phyloP scores from a whole-genome alignment of 2,113 vertebrate genomes.

The Melanostigma gelatinosum region DNA sequence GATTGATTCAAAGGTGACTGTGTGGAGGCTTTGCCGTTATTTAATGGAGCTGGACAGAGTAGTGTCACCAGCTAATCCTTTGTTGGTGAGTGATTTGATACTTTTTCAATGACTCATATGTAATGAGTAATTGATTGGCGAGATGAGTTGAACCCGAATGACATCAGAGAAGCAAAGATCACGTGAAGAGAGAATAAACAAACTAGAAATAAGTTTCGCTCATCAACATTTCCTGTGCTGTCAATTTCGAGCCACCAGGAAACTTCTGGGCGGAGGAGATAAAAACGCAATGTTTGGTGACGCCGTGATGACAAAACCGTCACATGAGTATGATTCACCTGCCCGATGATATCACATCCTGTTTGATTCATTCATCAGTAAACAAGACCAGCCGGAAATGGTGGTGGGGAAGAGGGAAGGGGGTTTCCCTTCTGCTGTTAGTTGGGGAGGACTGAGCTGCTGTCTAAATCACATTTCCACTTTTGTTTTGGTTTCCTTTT shows the following conservation, averaged over 20 bases:
- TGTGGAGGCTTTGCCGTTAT: background rate
- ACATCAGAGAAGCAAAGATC: background rate
- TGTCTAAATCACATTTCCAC: background rate
- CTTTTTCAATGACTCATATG: background rate
- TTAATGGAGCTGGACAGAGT: background rate
- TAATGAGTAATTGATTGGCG: background rate
- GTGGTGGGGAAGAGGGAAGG: background rate
- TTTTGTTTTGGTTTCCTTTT: conserved; percentile 35
- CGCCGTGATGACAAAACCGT: conserved; percentile 34
- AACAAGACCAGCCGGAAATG: conserved; percentile 73
- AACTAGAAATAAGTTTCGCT: conserved; percentile 1
- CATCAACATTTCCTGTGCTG: conserved; percentile 28
- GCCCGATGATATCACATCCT: conserved; percentile 73
- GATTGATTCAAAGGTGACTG: background rate
- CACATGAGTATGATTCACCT: conserved; percentile 68
- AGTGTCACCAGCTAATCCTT: background rate
- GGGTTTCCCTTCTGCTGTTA: conserved; percentile 49
- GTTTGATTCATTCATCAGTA: conserved; percentile 68
- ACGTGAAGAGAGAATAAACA: background rate
- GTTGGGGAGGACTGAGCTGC: background rate
- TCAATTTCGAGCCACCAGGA: conserved; percentile 12
- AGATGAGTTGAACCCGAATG: background rate
- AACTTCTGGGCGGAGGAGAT: conserved; percentile 37
- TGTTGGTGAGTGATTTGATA: background rate
- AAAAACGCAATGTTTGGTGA: conserved; percentile 34